phyloP scores from a whole-genome alignment of 2,888 invertebrate species.

The Thymelicus lineola region DNA sequence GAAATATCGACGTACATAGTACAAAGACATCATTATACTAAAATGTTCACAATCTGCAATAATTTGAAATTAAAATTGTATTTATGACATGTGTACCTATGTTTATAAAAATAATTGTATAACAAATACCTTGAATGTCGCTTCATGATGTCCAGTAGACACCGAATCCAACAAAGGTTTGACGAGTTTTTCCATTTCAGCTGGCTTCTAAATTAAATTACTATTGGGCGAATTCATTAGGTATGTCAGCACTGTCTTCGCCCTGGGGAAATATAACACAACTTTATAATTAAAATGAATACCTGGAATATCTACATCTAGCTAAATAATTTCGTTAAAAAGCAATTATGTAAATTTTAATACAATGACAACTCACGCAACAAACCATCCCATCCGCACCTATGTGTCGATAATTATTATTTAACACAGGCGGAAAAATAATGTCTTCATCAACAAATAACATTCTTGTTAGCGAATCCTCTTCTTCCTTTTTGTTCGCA shows the following conservation, averaged over 20 bases:
- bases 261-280: slow-evolving; percentile 49
- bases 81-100: not conserved
- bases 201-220: slow-evolving; percentile 42
- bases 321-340: slow-evolving; percentile 1
- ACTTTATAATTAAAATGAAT: slow-evolving; percentile 54
- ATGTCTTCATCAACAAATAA: no score
- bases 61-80: not conserved
- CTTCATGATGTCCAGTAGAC: slow-evolving; percentile 47
- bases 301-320: slow-evolving; percentile 44
- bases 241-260: slow-evolving; percentile 37
- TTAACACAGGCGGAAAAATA: no score
- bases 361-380: not conserved
- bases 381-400: no score
- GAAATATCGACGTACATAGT: no score
- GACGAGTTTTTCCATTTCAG: slow-evolving; percentile 42
- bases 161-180: slow-evolving; percentile 39
- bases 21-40: no score
- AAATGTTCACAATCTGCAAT: no score
- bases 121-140: slow-evolving; percentile 50
- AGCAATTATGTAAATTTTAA: slow-evolving; percentile 3
- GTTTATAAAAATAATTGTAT: not conserved
- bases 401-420: no score
- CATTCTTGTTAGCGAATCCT: no score
- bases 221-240: slow-evolving; percentile 40
- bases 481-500: no score